Base-by-base conservation (phyloP, 2,888 invertebrate species). In the Xestoiulus laeticollis region DNA sequence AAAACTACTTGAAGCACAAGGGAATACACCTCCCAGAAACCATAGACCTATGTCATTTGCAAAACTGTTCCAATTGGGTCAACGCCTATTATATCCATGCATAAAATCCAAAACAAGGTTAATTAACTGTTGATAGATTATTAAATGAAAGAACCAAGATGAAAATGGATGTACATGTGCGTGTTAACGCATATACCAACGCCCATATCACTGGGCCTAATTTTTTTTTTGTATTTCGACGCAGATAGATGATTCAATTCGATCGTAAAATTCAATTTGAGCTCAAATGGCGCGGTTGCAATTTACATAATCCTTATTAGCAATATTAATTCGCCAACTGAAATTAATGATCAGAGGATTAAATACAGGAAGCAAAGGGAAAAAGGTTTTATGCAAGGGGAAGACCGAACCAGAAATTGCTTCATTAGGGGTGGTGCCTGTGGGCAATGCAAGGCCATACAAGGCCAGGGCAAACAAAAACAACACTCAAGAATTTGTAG, bases 291-390 rank as follows among this genome's bases (percentile, higher is more conserved):
- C n/a, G 59, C 26, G 68, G 26, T 68, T 26, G 26, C 26, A 68
- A n/a, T 68, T 68, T 68, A 68, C 68, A 68, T 68, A 68, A 68
- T 68, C 68, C 68, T 68, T 68, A 68, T 68, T 68, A 68, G 68
- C 68, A 68, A 68, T 68, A 68, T 68, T 68, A 68, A 68, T 68
- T 68, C 68, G 68, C 68, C 68, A 68, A 68, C 68, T 68, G 68
- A 68, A 68, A 68, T 68, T 68, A 68, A 68, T 68, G 68, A 68
- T 68, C 26, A 12, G 0, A 68, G 68, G 68, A 68, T 68, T 68
- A 68, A 68, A 68, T 68, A 68, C 68, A 68, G 68, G 68, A 68
- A 68, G n/a, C 26, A 68, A 68, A 26, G 68, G 68, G 22, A 68
- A 68, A 68, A 26, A 10, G 68, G 59, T 22, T 19, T 8, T n/a